Percentiles rank a stretch among this genome's conserved stretches.
These are phyloP conservation scores for Coremacera marginata DNA, from an alignment of 2,888 invertebrate species.

Conservation along the genomic window DNA sequence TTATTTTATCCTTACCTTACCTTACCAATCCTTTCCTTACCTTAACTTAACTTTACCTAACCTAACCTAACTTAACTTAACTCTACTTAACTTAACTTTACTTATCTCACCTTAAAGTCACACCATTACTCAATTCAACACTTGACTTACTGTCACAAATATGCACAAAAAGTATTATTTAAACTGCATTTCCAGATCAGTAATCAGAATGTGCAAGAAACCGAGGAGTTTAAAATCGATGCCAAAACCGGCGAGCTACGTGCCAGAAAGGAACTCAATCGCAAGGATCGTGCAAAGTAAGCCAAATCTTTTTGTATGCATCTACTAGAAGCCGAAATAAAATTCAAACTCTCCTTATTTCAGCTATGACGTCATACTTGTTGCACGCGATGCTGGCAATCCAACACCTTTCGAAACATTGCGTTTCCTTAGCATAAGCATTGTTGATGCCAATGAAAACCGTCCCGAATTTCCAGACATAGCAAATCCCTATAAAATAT, in stretches of 20 bases:
- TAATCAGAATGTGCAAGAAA: slow-evolving; percentile 82
- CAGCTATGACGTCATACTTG: slow-evolving; percentile 78
- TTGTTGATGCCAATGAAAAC: slow-evolving; percentile 87
- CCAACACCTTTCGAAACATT: slow-evolving; percentile 85
- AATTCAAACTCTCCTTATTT: background rate
- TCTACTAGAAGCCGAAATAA: background rate
- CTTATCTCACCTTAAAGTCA: too few species aligned
- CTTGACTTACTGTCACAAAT: background rate
- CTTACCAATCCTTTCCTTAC: too few species aligned
- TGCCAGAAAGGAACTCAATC: slow-evolving; percentile 83
- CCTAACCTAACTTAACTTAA: too few species aligned
- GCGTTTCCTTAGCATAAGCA: slow-evolving; percentile 79
- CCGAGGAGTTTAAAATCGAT: slow-evolving; percentile 85
- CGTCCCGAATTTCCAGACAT: slow-evolving; percentile 80
- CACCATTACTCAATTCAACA: too few species aligned
- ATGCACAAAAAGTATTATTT: background rate
- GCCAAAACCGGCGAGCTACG: slow-evolving; percentile 83
- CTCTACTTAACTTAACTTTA: too few species aligned
- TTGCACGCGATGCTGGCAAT: slow-evolving; percentile 85
- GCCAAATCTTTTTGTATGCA: background rate
- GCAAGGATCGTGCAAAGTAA: slow-evolving; percentile 76
- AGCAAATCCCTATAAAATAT: slow-evolving; percentile 76
- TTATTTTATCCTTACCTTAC: too few species aligned
- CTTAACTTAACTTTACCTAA: too few species aligned
- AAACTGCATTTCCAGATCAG: slow-evolving; percentile 50